Evolutionary conservation across 2,888 invertebrate species (phyloP).

Genomic region (Ochropleura plecta): DNA sequence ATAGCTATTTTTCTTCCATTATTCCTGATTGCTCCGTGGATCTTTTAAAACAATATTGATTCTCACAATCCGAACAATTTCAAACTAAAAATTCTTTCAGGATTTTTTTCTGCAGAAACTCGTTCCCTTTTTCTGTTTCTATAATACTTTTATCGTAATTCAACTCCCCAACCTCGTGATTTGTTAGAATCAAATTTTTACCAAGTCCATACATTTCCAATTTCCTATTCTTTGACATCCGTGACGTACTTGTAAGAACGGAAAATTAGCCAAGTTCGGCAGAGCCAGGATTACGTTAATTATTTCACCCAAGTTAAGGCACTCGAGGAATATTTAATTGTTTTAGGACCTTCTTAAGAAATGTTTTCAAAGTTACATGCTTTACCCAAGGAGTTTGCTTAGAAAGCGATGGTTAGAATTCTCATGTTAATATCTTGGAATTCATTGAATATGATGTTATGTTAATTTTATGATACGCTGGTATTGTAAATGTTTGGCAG

Average conservation of each 20-base stretch:
- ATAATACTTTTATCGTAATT: slow-evolving; percentile 29
- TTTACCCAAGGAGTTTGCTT: slow-evolving; percentile 42
- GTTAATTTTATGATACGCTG: background rate
- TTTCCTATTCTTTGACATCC: slow-evolving; percentile 54
- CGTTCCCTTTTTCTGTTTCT: slow-evolving; percentile 31
- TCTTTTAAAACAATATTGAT: background rate
- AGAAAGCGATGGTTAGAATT: slow-evolving; percentile 39
- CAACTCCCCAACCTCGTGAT: slow-evolving; percentile 24
- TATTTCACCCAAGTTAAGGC: slow-evolving; percentile 64
- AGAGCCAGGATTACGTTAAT: slow-evolving; percentile 64
- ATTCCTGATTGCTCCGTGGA: slow-evolving; percentile 9
- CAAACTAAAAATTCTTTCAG: slow-evolving; percentile 13
- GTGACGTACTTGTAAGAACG: slow-evolving; percentile 36
- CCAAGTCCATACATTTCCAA: slow-evolving; percentile 46
- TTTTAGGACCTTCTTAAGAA: slow-evolving; percentile 64
- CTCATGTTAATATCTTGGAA: slow-evolving; percentile 29
- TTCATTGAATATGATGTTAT: slow-evolving; percentile 29
- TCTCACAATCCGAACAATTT: slow-evolving; percentile 9
- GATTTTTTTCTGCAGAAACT: slow-evolving; percentile 1
- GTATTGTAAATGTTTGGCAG: background rate
- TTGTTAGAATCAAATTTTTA: slow-evolving; percentile 37
- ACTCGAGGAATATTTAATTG: slow-evolving; percentile 66
- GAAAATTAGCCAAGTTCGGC: slow-evolving; percentile 61
- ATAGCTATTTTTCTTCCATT: background rate
- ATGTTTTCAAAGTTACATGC: slow-evolving; percentile 56